Evolutionary conservation across 2,888 invertebrate species (phyloP), one percentile per base, ranked within the genome.

Genomic region (Choreutis nemorana): DNA sequence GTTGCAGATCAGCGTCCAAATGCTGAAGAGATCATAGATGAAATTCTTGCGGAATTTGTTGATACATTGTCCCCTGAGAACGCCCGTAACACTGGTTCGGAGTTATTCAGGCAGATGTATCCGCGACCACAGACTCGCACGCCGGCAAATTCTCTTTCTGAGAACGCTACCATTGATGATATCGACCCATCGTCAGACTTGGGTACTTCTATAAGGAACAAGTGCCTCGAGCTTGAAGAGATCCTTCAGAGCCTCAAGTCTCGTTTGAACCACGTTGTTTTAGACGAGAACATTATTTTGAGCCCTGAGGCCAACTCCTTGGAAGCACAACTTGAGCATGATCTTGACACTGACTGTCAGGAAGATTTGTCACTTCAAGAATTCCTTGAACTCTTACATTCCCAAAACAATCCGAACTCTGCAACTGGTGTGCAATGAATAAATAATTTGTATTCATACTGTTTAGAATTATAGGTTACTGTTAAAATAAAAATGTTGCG

Each of bases 291-390:
- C 33, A 80, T 80, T 26, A 62, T 80, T 2, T 54, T 80, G 6
- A 80, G 80, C 33, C 80, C 80, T 1, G 80, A 80, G 24, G 77
- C 65, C 2, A 77, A 77, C 45, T 77, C 77, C 0, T 49, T 73
- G 48, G 80, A 80, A 41, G 71, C 78, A 6, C 68, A 80, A 42
- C 52, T 81, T 3, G 79, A 80, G 42, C 77, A 79, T 34, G 80
- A 81, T 40, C 46, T 81, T 41, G 79, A 80, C 35, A 81, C 80
- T 3, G 80, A 79, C 35, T 79, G 79, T 33, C 79, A 78, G 42
- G 80, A 81, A 40, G 80, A 81, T 27, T 48, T 81, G 25, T 79
- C 80, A 10, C 57, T 80, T 4, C 80, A 79, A 39, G 80, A 81
- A 42, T 81, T 81, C 35, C 55, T 77, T 16, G 77, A 79, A 45